Base-by-base conservation (phyloP, 1,140 invertebrate species). In the Babylonia areolata region DNA sequence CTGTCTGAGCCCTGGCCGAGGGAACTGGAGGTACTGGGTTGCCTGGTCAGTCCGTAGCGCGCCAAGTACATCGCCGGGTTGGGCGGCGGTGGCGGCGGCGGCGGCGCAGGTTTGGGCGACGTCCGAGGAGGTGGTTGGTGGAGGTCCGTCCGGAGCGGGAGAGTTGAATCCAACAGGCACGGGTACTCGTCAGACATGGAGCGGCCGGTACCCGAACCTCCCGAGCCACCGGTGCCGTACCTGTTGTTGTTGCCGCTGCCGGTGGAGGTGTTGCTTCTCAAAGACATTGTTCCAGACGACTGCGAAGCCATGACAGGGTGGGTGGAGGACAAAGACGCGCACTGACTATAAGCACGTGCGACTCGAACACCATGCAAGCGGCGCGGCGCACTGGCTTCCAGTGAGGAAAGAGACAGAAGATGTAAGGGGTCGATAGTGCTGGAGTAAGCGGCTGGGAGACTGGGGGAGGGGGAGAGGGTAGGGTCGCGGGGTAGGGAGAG, bases 151-250 rank as follows among this genome's bases (percentile, higher is more conserved):
- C 58, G 58, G 5, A 64, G 23, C 15, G 58, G 58, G 58, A 64
- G 58, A 31, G 35, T 40, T 15, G 75, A 77, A 31, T 77, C 75
- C 37, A 40, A 9, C 11, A 69, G 9, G 6, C 31, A 73, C 33
- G 75, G 75, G 75, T 77, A 77, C 33, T 77, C 75, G 11, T 77
- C 75, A 2, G 71, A 69, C 23, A 51, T 17, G 17, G 58, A 64
- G 5, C 58, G 58, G 6, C 46, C 20, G 9, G 20, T 20, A 51
- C 9, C 20, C 46, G 46, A 51, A 6, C 23, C 23, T 23, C 17
- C 28, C 20, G 58, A n/a, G 20, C 6, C 46, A 51, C 46, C 46
- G 46, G 9, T 51, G 20, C 46, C 46, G 9, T 12, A 9, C 58
- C 58, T n/a, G 28, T 12, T 12, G 28, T 5, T 23, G 9, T 23